Conservation (phyloP, 2,888 invertebrate genomes). For the Biston stratarius region DNA sequence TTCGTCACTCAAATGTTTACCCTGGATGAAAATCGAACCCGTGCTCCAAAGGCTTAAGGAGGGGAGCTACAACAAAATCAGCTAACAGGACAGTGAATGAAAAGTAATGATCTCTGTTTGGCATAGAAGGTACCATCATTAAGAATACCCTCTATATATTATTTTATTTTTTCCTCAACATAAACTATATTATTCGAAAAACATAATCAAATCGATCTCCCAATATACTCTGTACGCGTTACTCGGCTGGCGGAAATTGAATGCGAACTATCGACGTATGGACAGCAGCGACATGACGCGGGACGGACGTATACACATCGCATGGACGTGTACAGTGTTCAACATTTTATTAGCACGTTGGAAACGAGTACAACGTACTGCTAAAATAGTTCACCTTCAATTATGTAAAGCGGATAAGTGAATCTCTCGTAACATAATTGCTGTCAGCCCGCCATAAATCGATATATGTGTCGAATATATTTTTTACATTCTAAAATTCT, state of each 20-base stretch:
- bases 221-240: constrained; percentile 60
- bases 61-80: too few relatives aligned
- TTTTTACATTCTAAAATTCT: too few relatives aligned
- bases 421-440: too few relatives aligned
- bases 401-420: too few relatives aligned
- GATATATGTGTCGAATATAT: too few relatives aligned
- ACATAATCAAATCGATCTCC: constrained; percentile 55
- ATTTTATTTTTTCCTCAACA: background rate
- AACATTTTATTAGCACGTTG: background rate
- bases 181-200: constrained; percentile 33
- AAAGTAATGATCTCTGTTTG: too few relatives aligned
- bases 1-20: too few relatives aligned
- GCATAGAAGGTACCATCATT: too few relatives aligned
- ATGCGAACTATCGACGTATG: constrained; percentile 67
- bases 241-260: constrained; percentile 72
- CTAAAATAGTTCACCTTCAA: background rate
- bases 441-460: background rate
- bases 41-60: too few relatives aligned
- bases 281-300: constrained; percentile 60
- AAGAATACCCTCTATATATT: too few relatives aligned
- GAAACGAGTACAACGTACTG: background rate
- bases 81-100: too few relatives aligned
- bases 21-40: too few relatives aligned
- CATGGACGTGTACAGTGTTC: background rate
- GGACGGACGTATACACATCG: constrained; percentile 32